Base-by-base conservation (phyloP, 2,888 invertebrate species). In the Urechis unicinctus region DNA sequence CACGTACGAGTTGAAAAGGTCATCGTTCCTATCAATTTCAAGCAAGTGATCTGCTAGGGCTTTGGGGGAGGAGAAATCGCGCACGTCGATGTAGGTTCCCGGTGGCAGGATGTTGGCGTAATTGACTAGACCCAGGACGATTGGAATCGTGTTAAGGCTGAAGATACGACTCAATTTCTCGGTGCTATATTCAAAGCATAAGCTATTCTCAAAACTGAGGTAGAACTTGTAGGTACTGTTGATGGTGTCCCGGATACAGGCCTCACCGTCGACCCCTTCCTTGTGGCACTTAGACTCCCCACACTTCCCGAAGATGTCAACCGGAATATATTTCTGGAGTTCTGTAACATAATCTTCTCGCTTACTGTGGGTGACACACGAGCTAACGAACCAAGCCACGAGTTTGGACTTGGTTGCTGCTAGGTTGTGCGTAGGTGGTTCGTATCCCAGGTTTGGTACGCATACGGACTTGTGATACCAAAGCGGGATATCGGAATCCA, bases 301-400 rank as follows among this genome's bases (percentile, higher is more conserved):
- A 45, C 52, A 52, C 31, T 29, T 25, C 2, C 52, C 52, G 22
- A 45, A 52, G 9, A 52, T 29, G 30, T 52, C 52, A 2, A 52
- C 30, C 1, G 9, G 21, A 5, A 52, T 28, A 24, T 52, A 43
- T 5, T 29, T 2, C 45, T 24, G 13, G 1, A 52, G 31, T 1
- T 25, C 13, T 2, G 22, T 1, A 4, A 52, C 52, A 29, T 52
- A 52, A 29, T 30, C 30, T 25, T 52, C 46, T 5, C 52, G 2
- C 3, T 21, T 13, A 9, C 22, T 22, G 46, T 45, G 21, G 9
- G 52, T 29, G 1, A n/a, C 3, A 21, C 52, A 52, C 9, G 28
- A 13, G 29, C 52, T 52, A 2, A 52, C 52, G 6, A 52, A 41
- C 52, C 52, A 52, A 26, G 45, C 52, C 1, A 52, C 45, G 36